Percentiles rank a stretch among this genome's conserved stretches.
These are phyloP conservation scores for Micromussa lordhowensis DNA, from an alignment of 92 coral and sea anemone species.

Conservation along the genomic window DNA sequence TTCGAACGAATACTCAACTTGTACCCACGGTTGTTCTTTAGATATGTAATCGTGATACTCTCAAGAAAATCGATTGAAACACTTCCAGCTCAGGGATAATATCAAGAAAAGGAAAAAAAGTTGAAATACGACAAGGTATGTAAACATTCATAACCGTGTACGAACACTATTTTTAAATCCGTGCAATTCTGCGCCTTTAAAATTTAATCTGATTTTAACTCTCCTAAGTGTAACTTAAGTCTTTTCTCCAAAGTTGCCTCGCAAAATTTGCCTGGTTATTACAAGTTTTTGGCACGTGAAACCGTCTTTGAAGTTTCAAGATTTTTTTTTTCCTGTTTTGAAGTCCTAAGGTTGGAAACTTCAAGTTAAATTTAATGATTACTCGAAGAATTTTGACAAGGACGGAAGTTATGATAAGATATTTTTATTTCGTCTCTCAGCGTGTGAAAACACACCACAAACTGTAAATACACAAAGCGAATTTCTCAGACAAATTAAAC, in stretches of 20 bases:
- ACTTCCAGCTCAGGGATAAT: not conserved
- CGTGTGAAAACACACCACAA: not conserved
- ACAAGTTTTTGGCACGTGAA: too few relatives aligned
- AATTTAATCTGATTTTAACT: constrained; percentile 3
- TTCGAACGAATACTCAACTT: not conserved
- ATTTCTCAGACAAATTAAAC: not conserved
- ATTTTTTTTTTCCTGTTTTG: not conserved
- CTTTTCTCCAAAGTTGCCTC: not conserved
- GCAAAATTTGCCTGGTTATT: not conserved
- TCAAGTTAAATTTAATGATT: constrained; percentile 7
- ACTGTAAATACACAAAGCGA: not conserved
- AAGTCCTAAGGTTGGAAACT: not conserved
- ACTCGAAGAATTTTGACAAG: constrained; percentile 4
- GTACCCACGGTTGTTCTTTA: not conserved
- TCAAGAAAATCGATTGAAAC: not conserved
- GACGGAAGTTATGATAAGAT: not conserved
- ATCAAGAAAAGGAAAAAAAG: not conserved
- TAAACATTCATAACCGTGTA: constrained; percentile 23
- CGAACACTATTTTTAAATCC: not conserved
- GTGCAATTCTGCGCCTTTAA: not conserved
- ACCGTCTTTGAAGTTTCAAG: not conserved
- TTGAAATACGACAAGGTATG: constrained; percentile 5
- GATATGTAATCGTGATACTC: not conserved
- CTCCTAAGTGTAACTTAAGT: not conserved
- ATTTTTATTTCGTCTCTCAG: constrained; percentile 6